Conservation (phyloP, 2,888 invertebrate genomes). For the Andricus quercusramuli region DNA sequence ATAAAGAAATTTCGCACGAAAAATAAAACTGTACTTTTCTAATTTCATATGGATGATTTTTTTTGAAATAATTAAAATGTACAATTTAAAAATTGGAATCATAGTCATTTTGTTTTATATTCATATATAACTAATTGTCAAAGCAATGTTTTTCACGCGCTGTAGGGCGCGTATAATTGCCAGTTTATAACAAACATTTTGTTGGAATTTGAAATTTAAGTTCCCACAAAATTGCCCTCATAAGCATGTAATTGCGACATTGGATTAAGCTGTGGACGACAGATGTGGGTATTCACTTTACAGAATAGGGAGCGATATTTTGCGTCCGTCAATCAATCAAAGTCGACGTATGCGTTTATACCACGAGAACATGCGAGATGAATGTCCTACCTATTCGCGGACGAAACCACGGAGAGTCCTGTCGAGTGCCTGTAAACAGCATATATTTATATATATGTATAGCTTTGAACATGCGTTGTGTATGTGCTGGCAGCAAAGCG, state of each 20-base stretch:
- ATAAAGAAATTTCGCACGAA: too few relatives aligned
- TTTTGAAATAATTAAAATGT: too few relatives aligned
- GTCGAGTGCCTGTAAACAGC: not conserved
- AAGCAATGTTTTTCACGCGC: too few relatives aligned
- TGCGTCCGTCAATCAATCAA: slow-evolving; percentile 25
- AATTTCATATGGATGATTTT: too few relatives aligned
- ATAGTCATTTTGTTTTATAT: too few relatives aligned
- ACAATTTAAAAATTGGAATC: too few relatives aligned
- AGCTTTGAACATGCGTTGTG: not conserved
- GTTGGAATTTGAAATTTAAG: not conserved
- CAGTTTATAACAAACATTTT: too few relatives aligned
- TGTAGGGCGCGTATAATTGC: too few relatives aligned
- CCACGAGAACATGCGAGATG: slow-evolving; percentile 16
- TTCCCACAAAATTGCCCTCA: not conserved
- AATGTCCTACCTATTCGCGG: slow-evolving; percentile 23
- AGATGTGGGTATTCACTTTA: slow-evolving; percentile 13
- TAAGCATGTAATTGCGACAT: not conserved
- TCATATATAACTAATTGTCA: too few relatives aligned
- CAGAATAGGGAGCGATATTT: slow-evolving; percentile 2
- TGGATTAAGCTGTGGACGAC: slow-evolving; percentile 19
- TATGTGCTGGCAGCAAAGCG: not conserved
- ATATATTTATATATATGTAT: not conserved
- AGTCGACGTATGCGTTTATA: not conserved
- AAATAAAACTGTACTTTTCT: too few relatives aligned
- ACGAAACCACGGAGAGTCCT: slow-evolving; percentile 32